phyloP scores from a whole-genome alignment of 2,797 vertebrate species.

The Sarcophilus harrisii region DNA sequence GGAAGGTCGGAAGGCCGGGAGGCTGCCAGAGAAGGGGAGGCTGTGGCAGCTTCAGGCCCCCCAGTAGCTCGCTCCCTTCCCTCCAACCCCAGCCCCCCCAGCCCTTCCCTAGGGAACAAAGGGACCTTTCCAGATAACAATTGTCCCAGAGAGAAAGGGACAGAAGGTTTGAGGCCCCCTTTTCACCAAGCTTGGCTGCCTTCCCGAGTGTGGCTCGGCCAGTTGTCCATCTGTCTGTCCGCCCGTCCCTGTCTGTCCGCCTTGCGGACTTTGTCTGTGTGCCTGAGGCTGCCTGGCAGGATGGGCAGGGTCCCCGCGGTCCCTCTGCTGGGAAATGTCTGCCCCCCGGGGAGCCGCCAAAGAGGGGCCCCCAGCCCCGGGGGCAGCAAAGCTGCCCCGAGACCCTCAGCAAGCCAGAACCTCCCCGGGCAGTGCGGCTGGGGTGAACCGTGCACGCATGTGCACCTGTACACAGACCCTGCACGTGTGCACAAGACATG shows the following conservation, averaged over 20 bases:
- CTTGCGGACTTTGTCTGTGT: not conserved
- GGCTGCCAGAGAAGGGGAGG: not conserved
- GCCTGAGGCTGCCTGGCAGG: not conserved
- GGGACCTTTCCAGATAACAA: not conserved
- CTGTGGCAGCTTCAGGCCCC: not conserved
- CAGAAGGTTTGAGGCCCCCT: not conserved
- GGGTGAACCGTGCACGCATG: not conserved
- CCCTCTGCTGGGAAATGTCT: not conserved
- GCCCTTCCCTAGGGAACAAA: not conserved
- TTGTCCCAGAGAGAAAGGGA: not conserved
- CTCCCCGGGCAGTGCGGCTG: not conserved
- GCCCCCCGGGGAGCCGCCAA: not conserved
- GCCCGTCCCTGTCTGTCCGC: not conserved
- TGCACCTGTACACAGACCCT: constrained; percentile 23
- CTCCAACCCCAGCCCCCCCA: not conserved
- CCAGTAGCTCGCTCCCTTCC: not conserved
- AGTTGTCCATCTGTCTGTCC: not conserved
- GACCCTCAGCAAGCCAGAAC: not conserved
- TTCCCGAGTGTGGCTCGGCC: not conserved
- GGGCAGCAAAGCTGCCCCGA: not conserved
- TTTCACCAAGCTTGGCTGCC: not conserved
- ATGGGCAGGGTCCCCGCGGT: not conserved
- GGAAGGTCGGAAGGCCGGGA: not conserved
- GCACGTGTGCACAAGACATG: not conserved
- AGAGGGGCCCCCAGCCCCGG: not conserved